phyloP scores from a whole-genome alignment of 2,888 invertebrate genomes.

The Ethmia dodecea region DNA sequence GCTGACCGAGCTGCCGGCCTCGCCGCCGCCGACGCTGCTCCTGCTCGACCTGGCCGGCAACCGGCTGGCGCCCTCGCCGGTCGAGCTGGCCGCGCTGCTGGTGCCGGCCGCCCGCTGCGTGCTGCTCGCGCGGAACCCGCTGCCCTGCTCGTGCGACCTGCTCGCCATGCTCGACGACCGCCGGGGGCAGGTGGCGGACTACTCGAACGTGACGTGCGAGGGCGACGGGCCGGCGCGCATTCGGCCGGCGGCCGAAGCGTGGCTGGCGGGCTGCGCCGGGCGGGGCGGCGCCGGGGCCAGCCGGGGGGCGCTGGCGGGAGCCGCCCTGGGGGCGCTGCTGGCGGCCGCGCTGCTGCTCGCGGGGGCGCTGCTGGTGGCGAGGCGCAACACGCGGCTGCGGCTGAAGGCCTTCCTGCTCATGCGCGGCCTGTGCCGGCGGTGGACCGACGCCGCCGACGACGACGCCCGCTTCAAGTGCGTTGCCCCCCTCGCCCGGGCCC shows the following conservation, averaged over 20 bases:
- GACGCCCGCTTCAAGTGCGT: conserved; percentile 21
- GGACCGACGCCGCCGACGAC: conserved; percentile 18
- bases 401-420: conserved; percentile 20
- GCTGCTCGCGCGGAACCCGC: conserved; percentile 22
- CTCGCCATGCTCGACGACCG: too few species aligned
- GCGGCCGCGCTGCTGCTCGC: conserved; percentile 17
- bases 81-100: conserved; percentile 4
- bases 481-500: conserved; percentile 15
- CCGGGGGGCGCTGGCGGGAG: conserved; percentile 18
- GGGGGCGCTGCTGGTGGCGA: conserved; percentile 9
- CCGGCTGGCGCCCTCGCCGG: conserved; percentile 14
- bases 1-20: background rate
- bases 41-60: conserved; percentile 21
- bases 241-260: conserved; percentile 11
- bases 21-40: background rate
- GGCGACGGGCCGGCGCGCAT: conserved; percentile 19
- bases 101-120: conserved; percentile 11
- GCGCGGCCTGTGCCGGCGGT: conserved; percentile 16
- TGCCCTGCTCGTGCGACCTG: background rate
- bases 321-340: conserved; percentile 9
- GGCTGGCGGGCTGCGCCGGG: conserved; percentile 8
- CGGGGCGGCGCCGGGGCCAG: conserved; percentile 6
- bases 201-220: conserved; percentile 14
- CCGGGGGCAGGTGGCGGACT: conserved; percentile 16
- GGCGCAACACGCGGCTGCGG: conserved; percentile 15